Percentiles rank a stretch among this genome's conserved stretches.
Conservation (phyloP, 1,140 invertebrate genomes). For the Drosophila azteca region DNA sequence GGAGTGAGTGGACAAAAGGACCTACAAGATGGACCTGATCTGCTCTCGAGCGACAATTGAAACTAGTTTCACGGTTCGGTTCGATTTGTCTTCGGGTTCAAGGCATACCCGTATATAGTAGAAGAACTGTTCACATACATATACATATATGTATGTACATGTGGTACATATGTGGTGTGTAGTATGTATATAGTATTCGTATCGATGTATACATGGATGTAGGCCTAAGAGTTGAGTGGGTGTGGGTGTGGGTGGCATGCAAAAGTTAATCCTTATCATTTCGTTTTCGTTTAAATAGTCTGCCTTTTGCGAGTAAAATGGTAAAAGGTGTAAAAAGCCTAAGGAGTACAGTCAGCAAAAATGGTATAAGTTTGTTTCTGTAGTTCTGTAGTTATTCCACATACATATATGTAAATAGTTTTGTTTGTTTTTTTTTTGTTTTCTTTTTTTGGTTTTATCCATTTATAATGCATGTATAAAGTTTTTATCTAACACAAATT, state of each 20-base stretch:
- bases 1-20: too few species aligned
- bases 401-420: constrained; percentile 64
- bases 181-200: constrained; percentile 7
- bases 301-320: constrained; percentile 73
- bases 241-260: constrained; percentile 43
- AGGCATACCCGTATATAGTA: constrained; percentile 10
- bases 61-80: constrained; percentile 1
- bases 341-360: constrained; percentile 80
- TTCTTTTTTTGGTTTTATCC: constrained; percentile 18
- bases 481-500: constrained; percentile 29
- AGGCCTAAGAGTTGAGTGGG: constrained; percentile 31
- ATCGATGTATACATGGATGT: constrained; percentile 14
- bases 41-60: constrained; percentile 19
- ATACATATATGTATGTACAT: neutral
- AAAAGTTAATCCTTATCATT: constrained; percentile 41
- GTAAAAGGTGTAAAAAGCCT: constrained; percentile 82
- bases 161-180: constrained; percentile 16
- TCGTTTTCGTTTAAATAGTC: constrained; percentile 48
- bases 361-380: constrained; percentile 74
- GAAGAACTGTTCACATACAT: neutral
- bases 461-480: constrained; percentile 14
- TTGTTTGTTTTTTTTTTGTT: constrained; percentile 13
- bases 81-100: too few species aligned
- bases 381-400: constrained; percentile 23
- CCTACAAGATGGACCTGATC: constrained; percentile 13